Percentiles rank a stretch among this genome's conserved stretches.
Conservation (phyloP, 2,797 vertebrate genomes). For the Megalops cyprinoides region DNA sequence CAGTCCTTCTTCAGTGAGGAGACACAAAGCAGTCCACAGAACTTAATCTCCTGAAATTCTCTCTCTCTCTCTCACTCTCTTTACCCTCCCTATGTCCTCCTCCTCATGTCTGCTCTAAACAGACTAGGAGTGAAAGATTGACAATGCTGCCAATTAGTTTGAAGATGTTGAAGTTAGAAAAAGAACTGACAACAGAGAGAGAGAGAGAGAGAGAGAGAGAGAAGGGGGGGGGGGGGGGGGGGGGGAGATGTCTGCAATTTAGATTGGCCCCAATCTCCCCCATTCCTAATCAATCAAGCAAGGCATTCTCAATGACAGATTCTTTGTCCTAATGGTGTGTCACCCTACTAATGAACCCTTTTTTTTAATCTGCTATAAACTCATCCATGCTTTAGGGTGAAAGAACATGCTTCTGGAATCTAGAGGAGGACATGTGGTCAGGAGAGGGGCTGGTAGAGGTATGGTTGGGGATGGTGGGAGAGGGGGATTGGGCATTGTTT, state of each 20-base stretch:
- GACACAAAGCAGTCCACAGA: background rate
- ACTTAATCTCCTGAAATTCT: background rate
- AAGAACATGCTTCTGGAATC: no score
- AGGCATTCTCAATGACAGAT: background rate
- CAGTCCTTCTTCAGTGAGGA: slow-evolving; percentile 2
- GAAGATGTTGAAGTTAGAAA: background rate
- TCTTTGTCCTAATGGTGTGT: background rate
- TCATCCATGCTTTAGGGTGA: background rate
- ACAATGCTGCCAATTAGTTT: slow-evolving; percentile 26
- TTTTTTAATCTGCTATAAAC: background rate
- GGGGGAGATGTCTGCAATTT: background rate
- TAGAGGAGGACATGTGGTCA: no score
- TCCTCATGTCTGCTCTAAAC: background rate
- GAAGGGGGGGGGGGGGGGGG: background rate
- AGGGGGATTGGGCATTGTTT: no score
- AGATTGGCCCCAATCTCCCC: background rate
- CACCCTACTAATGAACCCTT: background rate
- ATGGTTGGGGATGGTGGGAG: no score
- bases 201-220: background rate
- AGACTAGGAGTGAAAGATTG: slow-evolving; percentile 17
- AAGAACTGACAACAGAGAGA: no score
- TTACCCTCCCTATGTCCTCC: background rate
- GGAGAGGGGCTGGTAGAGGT: no score
- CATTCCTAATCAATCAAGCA: background rate
- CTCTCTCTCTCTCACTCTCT: no score